Percentiles rank a stretch among this genome's conserved stretches.
These are phyloP conservation scores for Choloepus hoffmanni DNA, from an alignment of 2,113 vertebrate genomes.

Conservation along the genomic window DNA sequence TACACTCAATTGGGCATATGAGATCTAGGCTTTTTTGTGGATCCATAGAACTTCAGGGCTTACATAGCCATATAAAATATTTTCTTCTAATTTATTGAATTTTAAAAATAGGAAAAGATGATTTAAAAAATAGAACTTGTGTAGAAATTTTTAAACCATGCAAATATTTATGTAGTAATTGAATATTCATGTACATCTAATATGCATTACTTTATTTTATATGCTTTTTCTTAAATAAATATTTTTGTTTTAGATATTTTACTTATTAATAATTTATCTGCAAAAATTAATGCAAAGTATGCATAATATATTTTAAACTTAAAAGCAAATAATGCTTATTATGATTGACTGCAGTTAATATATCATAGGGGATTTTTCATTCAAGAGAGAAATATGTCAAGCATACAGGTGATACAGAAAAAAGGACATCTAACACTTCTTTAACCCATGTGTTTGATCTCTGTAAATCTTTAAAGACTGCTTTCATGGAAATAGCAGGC, in stretches of 20 bases:
- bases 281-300: not conserved
- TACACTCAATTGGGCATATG: not conserved
- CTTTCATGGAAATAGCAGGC: slow-evolving; percentile 32
- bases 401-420: not conserved
- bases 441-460: not conserved
- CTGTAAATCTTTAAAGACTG: not conserved
- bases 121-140: not conserved
- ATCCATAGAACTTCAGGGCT: not conserved
- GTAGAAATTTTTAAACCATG: not conserved
- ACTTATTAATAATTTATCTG: not conserved
- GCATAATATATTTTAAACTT: not conserved
- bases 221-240: not conserved
- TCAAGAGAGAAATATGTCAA: slow-evolving; percentile 7
- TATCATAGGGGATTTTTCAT: not conserved
- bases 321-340: not conserved
- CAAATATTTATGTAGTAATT: not conserved
- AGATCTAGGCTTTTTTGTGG: not conserved
- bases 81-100: not conserved
- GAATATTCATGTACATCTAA: not conserved
- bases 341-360: not conserved
- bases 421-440: not conserved
- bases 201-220: not conserved
- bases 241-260: not conserved
- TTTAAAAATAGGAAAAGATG: not conserved
- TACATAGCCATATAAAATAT: not conserved